A percentile compares a stretch with the other conserved stretches of the same genome.
phyloP scores from a whole-genome alignment of 2,888 invertebrate genomes.

The Vannuccia rotundouncinata region DNA sequence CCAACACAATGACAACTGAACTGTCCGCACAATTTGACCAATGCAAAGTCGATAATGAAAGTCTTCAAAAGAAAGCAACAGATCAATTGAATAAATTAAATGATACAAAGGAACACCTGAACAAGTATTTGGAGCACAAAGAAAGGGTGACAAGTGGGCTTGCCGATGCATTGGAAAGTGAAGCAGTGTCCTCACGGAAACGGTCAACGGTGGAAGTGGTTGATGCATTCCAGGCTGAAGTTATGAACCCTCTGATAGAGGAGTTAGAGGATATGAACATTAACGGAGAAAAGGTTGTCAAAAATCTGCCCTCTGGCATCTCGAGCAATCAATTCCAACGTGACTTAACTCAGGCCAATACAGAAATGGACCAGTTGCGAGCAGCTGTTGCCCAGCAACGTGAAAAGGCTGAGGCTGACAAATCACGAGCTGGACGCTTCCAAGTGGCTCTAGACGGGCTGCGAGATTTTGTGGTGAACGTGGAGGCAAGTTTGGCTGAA shows the following conservation, averaged over 20 bases:
- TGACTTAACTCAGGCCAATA: not conserved
- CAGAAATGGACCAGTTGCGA: not conserved
- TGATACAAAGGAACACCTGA: too few species aligned
- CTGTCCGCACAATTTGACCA: too few species aligned
- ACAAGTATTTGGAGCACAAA: too few species aligned
- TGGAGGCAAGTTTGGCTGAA: not conserved
- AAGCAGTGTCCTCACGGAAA: not conserved
- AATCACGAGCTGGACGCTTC: not conserved
- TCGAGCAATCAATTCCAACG: not conserved
- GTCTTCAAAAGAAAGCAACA: too few species aligned
- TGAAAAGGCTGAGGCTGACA: not conserved
- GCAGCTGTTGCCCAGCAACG: not conserved
- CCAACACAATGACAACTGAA: too few species aligned
- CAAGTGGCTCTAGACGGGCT: not conserved
- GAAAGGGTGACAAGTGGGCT: not conserved
- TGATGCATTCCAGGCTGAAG: not conserved
- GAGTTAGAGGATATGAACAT: not conserved
- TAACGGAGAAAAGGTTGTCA: not conserved
- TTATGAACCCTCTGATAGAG: not conserved
- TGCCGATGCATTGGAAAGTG: not conserved
- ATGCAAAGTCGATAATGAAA: too few species aligned
- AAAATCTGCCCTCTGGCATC: not conserved
- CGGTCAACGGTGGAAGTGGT: not conserved
- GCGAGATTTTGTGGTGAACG: not conserved
- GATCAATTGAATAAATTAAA: too few species aligned